Percentiles rank a stretch among this genome's conserved stretches.
Evolutionary conservation across 2,888 invertebrate species (phyloP).

Genomic region (Apamea anceps): DNA sequence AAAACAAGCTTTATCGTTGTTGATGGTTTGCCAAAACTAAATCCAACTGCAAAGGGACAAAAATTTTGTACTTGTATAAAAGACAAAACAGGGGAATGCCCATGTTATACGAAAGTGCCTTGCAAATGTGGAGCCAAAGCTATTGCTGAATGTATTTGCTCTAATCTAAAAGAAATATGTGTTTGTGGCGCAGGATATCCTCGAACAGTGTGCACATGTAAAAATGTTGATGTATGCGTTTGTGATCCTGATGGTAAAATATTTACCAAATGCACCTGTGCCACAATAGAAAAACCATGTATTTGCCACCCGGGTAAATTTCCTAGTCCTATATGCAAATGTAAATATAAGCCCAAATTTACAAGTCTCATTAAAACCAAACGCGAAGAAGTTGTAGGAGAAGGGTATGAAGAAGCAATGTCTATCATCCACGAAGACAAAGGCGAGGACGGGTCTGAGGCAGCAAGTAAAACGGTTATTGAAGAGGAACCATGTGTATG

Average conservation of each 20-base stretch:
- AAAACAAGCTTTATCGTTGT: conserved; percentile 79
- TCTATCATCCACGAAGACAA: conserved; percentile 20
- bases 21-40: conserved; percentile 83
- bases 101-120: conserved; percentile 78
- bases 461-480: conserved; percentile 41
- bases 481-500: conserved; percentile 77
- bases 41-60: conserved; percentile 65
- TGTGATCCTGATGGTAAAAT: conserved; percentile 79
- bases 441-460: conserved; percentile 39
- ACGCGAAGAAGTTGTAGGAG: conserved; percentile 18
- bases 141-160: conserved; percentile 78
- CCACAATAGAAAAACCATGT: conserved; percentile 81
- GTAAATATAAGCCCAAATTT: conserved; percentile 76
- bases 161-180: conserved; percentile 77
- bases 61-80: conserved; percentile 75
- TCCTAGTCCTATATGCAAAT: conserved; percentile 80
- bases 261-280: conserved; percentile 78
- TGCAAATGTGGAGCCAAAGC: conserved; percentile 83
- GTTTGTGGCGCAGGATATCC: conserved; percentile 78
- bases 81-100: conserved; percentile 78
- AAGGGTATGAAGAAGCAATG: conserved; percentile 20
- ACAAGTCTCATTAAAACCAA: conserved; percentile 19
- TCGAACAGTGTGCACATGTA: conserved; percentile 77
- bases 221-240: conserved; percentile 75
- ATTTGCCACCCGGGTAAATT: conserved; percentile 78